A percentile compares a stretch with the other conserved stretches of the same genome.
Conservation (phyloP, 2,797 vertebrate species). For the Typhlichthys eigenmanni region DNA sequence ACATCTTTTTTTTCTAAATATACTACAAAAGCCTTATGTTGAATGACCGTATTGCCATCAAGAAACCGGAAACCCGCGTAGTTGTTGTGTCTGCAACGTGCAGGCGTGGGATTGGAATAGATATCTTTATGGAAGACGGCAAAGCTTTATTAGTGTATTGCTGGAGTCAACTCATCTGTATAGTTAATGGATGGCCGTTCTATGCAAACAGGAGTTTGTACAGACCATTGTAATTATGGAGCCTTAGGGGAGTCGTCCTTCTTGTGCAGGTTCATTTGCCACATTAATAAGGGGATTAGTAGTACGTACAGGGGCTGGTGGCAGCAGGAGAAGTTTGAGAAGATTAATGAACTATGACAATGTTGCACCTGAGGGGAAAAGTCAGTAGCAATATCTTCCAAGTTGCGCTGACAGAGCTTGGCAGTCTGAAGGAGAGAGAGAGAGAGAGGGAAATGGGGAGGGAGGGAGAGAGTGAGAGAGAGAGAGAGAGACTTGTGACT, state of each 20-base stretch:
- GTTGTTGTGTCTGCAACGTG: slow-evolving; percentile 26
- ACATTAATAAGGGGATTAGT: slow-evolving; percentile 87
- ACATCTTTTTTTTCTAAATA: slow-evolving; percentile 16
- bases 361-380: slow-evolving; percentile 84
- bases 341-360: slow-evolving; percentile 90
- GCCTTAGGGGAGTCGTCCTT: slow-evolving; percentile 80
- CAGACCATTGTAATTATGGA: slow-evolving; percentile 83
- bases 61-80: slow-evolving; percentile 22
- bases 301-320: slow-evolving; percentile 75
- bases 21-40: slow-evolving; percentile 15
- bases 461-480: slow-evolving; percentile 2
- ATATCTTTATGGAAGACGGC: slow-evolving; percentile 11
- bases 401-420: slow-evolving; percentile 76
- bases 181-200: slow-evolving; percentile 75
- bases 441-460: slow-evolving; percentile 33
- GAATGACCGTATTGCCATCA: slow-evolving; percentile 29
- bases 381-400: slow-evolving; percentile 81
- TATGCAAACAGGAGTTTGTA: slow-evolving; percentile 79
- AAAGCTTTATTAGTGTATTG: slow-evolving; percentile 32
- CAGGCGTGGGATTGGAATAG: slow-evolving; percentile 4
- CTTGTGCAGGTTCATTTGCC: slow-evolving; percentile 83
- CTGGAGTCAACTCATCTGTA: slow-evolving; percentile 55
- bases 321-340: slow-evolving; percentile 80
- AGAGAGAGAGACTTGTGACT: slow-evolving; percentile 46
- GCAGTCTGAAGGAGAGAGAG: slow-evolving; percentile 58